Evolutionary conservation across 2,113 vertebrate genomes (phyloP).

Genomic region (Rhagologus leucostigma): DNA sequence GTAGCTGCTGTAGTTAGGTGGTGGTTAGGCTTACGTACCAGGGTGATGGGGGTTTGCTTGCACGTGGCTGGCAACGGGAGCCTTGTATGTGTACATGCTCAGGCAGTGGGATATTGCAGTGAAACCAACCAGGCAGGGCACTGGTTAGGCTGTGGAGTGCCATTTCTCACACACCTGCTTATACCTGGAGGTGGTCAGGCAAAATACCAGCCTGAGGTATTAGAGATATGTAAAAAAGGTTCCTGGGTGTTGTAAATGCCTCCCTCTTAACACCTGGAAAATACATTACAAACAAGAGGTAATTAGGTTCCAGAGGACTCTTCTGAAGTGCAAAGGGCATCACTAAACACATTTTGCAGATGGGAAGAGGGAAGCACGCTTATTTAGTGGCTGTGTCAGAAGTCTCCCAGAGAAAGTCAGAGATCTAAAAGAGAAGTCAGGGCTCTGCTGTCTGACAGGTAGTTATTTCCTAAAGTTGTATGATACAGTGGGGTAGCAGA

Average conservation of each 20-base stretch:
- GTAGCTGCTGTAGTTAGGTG: fast-evolving
- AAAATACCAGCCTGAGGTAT: not conserved
- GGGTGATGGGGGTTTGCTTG: not conserved
- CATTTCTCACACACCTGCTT: not conserved
- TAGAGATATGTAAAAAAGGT: not conserved
- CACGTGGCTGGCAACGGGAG: not conserved
- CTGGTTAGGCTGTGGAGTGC: not conserved
- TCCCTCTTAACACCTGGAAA: not conserved
- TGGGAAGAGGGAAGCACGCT: not conserved
- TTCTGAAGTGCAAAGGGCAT: not conserved
- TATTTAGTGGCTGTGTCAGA: not conserved
- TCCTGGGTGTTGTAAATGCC: not conserved
- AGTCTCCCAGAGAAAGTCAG: not conserved
- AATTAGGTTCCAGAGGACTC: not conserved
- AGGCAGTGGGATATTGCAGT: fast-evolving
- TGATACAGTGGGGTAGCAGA: not conserved
- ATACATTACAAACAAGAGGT: not conserved
- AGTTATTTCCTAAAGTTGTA: not conserved
- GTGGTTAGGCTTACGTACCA: not conserved
- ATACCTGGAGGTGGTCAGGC: not conserved
- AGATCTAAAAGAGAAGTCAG: not conserved
- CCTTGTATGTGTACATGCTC: fast-evolving
- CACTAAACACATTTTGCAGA: not conserved
- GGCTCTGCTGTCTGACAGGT: not conserved
- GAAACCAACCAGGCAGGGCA: fast-evolving